These are phyloP conservation scores for Nymphalis urticae DNA, from an alignment of 2,888 invertebrate genomes.

Conservation along the genomic window DNA sequence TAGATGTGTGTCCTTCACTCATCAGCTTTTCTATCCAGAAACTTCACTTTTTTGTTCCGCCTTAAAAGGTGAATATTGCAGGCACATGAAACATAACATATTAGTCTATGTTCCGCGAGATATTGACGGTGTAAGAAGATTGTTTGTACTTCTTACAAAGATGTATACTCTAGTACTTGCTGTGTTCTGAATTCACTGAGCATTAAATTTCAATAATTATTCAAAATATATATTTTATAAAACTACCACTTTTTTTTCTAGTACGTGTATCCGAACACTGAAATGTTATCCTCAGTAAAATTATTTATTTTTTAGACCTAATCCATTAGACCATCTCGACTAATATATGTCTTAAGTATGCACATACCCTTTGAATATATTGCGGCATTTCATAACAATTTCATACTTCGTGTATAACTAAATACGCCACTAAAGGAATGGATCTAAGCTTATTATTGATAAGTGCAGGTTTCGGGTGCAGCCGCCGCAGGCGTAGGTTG, in stretches of 20 bases:
- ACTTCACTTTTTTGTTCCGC: too few relatives aligned
- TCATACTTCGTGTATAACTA: constrained; percentile 25
- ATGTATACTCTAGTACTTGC: too few relatives aligned
- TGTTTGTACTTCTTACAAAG: not conserved
- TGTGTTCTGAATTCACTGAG: too few relatives aligned
- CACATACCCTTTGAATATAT: constrained; percentile 13
- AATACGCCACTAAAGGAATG: constrained; percentile 27
- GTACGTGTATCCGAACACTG: too few relatives aligned
- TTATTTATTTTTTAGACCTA: not conserved
- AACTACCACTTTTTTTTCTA: too few relatives aligned
- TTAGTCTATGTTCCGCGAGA: not conserved
- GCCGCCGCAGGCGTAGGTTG: constrained; percentile 15
- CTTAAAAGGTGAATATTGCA: too few relatives aligned
- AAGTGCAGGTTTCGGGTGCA: constrained; percentile 33
- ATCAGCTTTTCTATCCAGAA: too few relatives aligned
- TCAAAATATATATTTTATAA: too few relatives aligned
- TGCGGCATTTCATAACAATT: constrained; percentile 25
- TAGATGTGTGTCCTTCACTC: too few relatives aligned
- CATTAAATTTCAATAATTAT: too few relatives aligned
- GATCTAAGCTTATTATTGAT: constrained; percentile 33
- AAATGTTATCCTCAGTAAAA: not conserved
- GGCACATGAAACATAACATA: not conserved
- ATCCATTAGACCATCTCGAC: not conserved
- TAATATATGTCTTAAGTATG: constrained; percentile 7
- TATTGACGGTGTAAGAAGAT: not conserved